A percentile compares a stretch with the other conserved stretches of the same genome.
Evolutionary conservation across 1,140 invertebrate species (phyloP).

Genomic region (Phymastichus coffea): DNA sequence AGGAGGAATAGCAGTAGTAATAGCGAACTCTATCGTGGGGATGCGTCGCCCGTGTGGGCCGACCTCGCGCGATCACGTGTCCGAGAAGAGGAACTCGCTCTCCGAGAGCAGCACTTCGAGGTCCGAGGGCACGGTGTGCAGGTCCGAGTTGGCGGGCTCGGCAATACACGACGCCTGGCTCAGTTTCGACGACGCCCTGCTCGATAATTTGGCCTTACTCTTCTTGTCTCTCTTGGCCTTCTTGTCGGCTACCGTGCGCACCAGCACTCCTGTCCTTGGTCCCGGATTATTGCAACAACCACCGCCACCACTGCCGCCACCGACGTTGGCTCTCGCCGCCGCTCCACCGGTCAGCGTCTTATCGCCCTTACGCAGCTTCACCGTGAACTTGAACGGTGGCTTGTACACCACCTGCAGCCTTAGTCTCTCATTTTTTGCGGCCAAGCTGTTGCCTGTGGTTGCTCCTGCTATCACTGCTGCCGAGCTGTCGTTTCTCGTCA

Average conservation of each 20-base stretch:
- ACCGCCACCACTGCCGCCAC: not conserved
- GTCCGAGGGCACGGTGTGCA: slow-evolving; percentile 65
- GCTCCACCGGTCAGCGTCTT: slow-evolving; percentile 43
- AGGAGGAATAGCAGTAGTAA: too few relatives aligned
- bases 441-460: slow-evolving; percentile 17
- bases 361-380: slow-evolving; percentile 72
- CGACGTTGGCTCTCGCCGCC: slow-evolving; percentile 11
- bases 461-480: not conserved
- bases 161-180: slow-evolving; percentile 36
- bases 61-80: too few relatives aligned
- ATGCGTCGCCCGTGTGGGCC: too few relatives aligned
- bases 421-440: slow-evolving; percentile 62
- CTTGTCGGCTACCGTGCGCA: slow-evolving; percentile 40
- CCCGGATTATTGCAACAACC: slow-evolving; percentile 25
- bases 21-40: too few relatives aligned
- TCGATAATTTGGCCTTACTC: slow-evolving; percentile 21
- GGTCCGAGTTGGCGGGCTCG: slow-evolving; percentile 57
- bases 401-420: slow-evolving; percentile 82
- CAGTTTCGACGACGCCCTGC: slow-evolving; percentile 15
- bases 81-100: slow-evolving; percentile 63
- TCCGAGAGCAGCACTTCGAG: slow-evolving; percentile 64
- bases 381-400: slow-evolving; percentile 80
- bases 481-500: slow-evolving; percentile 41
- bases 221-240: slow-evolving; percentile 1
- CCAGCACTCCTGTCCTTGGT: slow-evolving; percentile 55